Evolutionary conservation across 2,888 invertebrate species (phyloP).

Genomic region (Halictus quadricinctus): DNA sequence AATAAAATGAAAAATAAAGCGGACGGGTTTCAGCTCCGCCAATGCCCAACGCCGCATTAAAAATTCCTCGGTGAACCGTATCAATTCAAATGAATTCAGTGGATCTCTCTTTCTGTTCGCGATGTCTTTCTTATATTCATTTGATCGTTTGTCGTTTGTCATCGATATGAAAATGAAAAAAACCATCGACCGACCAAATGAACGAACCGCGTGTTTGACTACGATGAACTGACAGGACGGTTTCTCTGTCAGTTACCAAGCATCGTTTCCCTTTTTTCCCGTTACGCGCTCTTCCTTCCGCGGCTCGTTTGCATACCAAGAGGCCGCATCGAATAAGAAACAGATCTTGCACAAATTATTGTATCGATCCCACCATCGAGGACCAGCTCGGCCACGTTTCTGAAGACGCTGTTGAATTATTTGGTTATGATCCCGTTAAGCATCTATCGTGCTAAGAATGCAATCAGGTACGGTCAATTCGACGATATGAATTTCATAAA

Average conservation of each 20-base stretch:
- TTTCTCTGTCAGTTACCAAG: slow-evolving; percentile 36
- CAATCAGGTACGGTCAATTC: slow-evolving; percentile 52
- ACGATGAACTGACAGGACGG: slow-evolving; percentile 50
- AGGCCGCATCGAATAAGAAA: slow-evolving; percentile 48
- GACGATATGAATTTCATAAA: not conserved
- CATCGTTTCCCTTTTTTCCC: slow-evolving; percentile 27
- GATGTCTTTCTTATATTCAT: slow-evolving; percentile 19
- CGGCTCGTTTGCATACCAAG: slow-evolving; percentile 54
- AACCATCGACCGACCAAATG: slow-evolving; percentile 19
- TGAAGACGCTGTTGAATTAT: slow-evolving; percentile 23
- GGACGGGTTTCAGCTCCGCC: no score
- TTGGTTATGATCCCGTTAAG: slow-evolving; percentile 55
- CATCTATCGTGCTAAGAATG: slow-evolving; percentile 44
- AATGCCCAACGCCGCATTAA: no score
- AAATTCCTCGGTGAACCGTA: not conserved
- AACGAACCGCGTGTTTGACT: slow-evolving; percentile 34
- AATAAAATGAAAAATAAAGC: no score
- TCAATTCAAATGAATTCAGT: not conserved
- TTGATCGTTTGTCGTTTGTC: slow-evolving; percentile 44
- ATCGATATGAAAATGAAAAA: slow-evolving; percentile 27
- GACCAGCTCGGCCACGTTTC: not conserved
- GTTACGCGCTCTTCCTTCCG: not conserved
- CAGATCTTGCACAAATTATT: slow-evolving; percentile 55
- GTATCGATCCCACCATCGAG: slow-evolving; percentile 35
- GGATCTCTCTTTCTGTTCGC: not conserved